Percentiles rank a stretch among this genome's conserved stretches.
Conservation (phyloP, 2,113 vertebrate species). For the Ammodramus savannarum region DNA sequence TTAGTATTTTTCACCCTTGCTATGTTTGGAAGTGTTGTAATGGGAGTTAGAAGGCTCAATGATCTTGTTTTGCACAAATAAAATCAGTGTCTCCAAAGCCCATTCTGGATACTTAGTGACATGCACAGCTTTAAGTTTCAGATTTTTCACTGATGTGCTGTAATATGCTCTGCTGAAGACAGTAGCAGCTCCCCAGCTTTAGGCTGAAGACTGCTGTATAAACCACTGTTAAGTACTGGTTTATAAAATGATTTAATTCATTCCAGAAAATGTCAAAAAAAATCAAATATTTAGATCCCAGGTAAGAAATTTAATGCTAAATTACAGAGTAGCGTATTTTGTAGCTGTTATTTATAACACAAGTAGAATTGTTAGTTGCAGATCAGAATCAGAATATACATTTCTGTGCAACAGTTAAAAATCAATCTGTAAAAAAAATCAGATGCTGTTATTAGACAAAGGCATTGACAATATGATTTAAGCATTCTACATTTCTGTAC, state of each 20-base stretch:
- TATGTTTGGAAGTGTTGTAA: not conserved
- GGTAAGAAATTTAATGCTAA: not conserved
- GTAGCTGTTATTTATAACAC: not conserved
- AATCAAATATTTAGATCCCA: not conserved
- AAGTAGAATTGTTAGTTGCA: not conserved
- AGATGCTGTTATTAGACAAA: not conserved
- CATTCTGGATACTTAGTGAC: not conserved
- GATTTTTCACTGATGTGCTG: not conserved
- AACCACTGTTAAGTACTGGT: not conserved
- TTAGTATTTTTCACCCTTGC: not conserved
- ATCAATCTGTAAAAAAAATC: not conserved
- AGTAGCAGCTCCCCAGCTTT: not conserved
- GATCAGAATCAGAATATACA: not conserved
- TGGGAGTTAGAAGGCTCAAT: not conserved
- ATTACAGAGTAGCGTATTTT: not conserved
- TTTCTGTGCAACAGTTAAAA: not conserved
- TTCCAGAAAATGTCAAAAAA: not conserved
- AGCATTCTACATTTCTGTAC: not conserved
- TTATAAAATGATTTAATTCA: not conserved
- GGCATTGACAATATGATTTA: not conserved
- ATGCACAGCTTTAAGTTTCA: not conserved
- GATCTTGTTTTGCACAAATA: not conserved
- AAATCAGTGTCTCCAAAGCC: not conserved
- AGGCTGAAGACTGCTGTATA: not conserved
- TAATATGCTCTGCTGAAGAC: not conserved